phyloP scores from a whole-genome alignment of 2,113 vertebrate species.

The Illadopsis cleaveri region DNA sequence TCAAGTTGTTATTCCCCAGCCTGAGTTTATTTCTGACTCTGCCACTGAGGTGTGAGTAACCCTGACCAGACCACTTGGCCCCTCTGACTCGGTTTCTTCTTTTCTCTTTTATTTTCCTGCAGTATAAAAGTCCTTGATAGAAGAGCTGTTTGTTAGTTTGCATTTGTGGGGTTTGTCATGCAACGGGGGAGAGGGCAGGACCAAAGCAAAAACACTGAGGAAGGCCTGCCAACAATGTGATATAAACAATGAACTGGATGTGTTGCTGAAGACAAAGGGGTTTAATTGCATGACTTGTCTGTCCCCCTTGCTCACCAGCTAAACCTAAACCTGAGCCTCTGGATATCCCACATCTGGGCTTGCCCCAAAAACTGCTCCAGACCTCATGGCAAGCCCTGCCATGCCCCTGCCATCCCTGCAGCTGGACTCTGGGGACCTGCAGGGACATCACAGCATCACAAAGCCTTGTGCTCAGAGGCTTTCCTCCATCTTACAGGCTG shows the following conservation, averaged over 20 bases:
- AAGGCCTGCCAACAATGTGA: neutral
- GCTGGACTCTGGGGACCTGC: neutral
- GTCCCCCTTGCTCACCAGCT: neutral
- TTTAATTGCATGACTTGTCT: neutral
- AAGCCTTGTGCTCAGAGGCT: fast-evolving
- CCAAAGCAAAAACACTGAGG: neutral
- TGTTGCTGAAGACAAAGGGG: neutral
- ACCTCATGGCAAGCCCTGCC: neutral
- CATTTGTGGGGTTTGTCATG: neutral
- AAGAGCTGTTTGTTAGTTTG: neutral
- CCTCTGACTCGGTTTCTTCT: neutral
- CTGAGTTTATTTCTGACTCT: conserved; percentile 13
- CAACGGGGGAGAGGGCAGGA: neutral
- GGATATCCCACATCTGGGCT: neutral
- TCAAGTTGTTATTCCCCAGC: neutral
- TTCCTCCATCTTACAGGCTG: neutral
- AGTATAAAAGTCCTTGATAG: neutral
- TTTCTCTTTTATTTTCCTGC: neutral
- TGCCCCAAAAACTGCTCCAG: neutral
- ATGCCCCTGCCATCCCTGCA: neutral
- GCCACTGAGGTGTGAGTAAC: neutral
- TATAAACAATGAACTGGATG: neutral
- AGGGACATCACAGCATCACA: neutral
- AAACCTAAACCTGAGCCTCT: neutral
- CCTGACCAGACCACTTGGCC: neutral